Base-by-base conservation (phyloP, 2,797 vertebrate species). In the Dallia pectoralis region DNA sequence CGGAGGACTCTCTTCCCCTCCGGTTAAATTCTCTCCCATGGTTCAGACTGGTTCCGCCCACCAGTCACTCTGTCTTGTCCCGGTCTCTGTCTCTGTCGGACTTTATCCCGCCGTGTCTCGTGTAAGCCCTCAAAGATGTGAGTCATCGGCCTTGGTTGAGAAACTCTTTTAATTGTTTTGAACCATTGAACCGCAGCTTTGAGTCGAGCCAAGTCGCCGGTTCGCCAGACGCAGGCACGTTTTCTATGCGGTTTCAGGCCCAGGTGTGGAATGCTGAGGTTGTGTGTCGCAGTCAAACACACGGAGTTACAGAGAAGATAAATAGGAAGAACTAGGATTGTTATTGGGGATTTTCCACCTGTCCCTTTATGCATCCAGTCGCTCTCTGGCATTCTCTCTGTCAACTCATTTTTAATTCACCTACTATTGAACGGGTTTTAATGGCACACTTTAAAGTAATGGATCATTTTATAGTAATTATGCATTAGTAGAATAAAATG, bases 161-260 rank as follows among this genome's bases (percentile, higher is more conserved):
- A 56, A 56, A 56, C 53, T 22, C 53, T 56, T 44, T 56, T 25
- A 56, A 56, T 56, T 56, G 53, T 56, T 68, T 25, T 48, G 30
- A 44, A 49, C 25, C 22, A n/a, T 25, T 27, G 18, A 44, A 49
- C 25, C 22, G 27, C 19, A 22, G 27, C 14, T 32, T 7, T 69
- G 47, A 22, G 16, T 69, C 4, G 9, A 30, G 11, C 67, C 33
- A 2, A 16, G 19, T 4, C 63, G 33, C 16, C 18, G 63, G 6
- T 36, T 32, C 8, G 32, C 6, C 8, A 4, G 22, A 65, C 53
- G 2, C n/a, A 5, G 22, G 25, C 53, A 22, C n/a, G n/a, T 25
- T n/a, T n/a, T 11, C 22, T 22, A 7, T 15, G n/a, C 30, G 65
- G 40, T 11, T 47, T 47, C 12, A 47, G 22, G 7, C 6, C 16